Evolutionary conservation across 2,113 vertebrate species (phyloP).

Genomic region (Hemicordylus capensis): DNA sequence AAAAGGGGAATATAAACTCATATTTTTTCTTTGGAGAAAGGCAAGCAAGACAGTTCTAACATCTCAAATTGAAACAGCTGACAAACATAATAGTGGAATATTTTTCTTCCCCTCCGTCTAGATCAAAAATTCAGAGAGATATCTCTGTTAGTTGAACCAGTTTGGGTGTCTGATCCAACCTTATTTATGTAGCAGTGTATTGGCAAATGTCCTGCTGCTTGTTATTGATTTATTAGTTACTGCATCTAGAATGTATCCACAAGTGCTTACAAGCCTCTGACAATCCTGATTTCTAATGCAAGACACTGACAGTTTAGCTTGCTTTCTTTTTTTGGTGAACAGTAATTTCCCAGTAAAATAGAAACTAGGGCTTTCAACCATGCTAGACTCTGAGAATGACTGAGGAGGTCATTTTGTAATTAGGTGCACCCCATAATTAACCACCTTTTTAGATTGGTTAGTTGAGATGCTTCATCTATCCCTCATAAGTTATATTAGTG

Average conservation of each 20-base stretch:
- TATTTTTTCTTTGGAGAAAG: conserved; percentile 20
- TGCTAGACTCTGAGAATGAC: not conserved
- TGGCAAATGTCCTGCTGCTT: conserved; percentile 54
- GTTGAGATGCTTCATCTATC: not conserved
- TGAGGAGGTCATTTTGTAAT: not conserved
- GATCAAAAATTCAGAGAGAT: conserved; percentile 34
- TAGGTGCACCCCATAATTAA: not conserved
- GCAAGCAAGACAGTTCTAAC: conserved; percentile 51
- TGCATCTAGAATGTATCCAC: conserved; percentile 47
- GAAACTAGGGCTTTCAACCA: conserved; percentile 11
- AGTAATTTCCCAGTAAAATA: not conserved
- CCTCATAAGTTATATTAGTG: not conserved
- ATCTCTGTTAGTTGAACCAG: conserved; percentile 42
- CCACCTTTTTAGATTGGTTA: conserved; percentile 8
- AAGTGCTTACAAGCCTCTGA: conserved; percentile 36
- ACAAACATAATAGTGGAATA: conserved; percentile 31
- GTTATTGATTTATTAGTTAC: conserved; percentile 56
- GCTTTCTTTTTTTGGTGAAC: not conserved
- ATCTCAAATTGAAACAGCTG: conserved; percentile 56
- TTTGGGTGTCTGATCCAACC: conserved; percentile 55
- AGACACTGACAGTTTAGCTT: not conserved
- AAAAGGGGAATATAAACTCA: conserved; percentile 26
- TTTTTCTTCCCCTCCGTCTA: not conserved
- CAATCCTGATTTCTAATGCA: not conserved
- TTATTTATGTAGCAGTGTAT: conserved; percentile 61